Conservation (phyloP, 2,797 vertebrate species). For the Channallabes apus region DNA sequence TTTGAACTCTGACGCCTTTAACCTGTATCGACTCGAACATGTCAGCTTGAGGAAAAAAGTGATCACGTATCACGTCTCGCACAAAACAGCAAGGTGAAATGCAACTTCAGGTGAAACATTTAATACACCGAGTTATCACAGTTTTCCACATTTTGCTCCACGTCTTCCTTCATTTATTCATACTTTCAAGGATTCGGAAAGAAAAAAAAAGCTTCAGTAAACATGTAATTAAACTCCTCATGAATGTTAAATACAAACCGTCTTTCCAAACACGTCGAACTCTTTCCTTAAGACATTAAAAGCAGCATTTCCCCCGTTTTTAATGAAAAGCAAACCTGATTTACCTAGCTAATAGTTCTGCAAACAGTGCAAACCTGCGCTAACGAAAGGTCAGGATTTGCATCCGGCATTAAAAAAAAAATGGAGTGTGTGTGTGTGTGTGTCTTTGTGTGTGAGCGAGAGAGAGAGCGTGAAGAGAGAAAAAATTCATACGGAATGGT, state of each 20-base stretch:
- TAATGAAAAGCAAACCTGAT: conserved; percentile 58
- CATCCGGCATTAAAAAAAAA: conserved; percentile 51
- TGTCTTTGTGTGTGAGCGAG: neutral
- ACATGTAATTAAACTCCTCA: conserved; percentile 13
- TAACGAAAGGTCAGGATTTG: conserved; percentile 67
- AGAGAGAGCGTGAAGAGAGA: conserved; percentile 32
- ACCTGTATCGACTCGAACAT: neutral
- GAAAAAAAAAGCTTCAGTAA: neutral
- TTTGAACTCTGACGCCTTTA: neutral
- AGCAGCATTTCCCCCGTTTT: conserved; percentile 41
- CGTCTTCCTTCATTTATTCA: neutral
- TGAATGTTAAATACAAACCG: conserved; percentile 18
- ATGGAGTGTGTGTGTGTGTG: neutral
- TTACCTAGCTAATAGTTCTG: conserved; percentile 54
- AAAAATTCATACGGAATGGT: conserved; percentile 63
- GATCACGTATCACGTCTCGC: neutral
- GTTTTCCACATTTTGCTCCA: neutral
- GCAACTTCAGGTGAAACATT: neutral
- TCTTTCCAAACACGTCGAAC: neutral
- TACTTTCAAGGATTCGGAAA: neutral
- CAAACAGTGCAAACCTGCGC: conserved; percentile 55
- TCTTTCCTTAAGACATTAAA: conserved; percentile 28
- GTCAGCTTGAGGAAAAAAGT: neutral
- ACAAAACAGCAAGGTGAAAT: neutral
- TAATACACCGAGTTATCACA: neutral